A percentile compares a stretch with the other conserved stretches of the same genome.
Conservation (phyloP, 2,888 invertebrate species). For the Agriopis leucophaearia region DNA sequence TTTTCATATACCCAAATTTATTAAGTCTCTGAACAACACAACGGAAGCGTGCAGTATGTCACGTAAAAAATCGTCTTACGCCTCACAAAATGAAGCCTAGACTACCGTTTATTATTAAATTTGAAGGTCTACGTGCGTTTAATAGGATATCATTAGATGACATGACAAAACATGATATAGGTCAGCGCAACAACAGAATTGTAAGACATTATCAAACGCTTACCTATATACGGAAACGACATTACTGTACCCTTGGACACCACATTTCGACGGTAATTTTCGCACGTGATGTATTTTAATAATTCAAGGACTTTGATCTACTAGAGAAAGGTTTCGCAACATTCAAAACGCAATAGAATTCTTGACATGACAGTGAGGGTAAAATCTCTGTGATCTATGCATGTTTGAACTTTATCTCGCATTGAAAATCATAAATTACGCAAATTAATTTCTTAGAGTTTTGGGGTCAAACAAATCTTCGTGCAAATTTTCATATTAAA, state of each 20-base stretch:
- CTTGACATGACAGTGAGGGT: not conserved
- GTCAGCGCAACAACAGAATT: constrained; percentile 20
- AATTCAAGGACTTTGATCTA: constrained; percentile 11
- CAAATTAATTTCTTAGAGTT: too few relatives aligned
- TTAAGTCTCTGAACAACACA: too few relatives aligned
- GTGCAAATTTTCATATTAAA: not conserved
- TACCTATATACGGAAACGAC: constrained; percentile 43
- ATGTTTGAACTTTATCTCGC: too few relatives aligned
- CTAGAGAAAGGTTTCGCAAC: constrained; percentile 6
- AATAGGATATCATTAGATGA: constrained; percentile 33
- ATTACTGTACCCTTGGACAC: constrained; percentile 36
- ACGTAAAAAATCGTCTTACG: too few relatives aligned
- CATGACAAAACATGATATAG: constrained; percentile 32
- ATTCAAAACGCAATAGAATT: constrained; percentile 2
- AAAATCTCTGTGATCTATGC: not conserved
- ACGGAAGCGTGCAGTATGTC: constrained; percentile 10
- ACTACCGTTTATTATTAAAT: constrained; percentile 18
- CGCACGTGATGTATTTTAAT: not conserved
- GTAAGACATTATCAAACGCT: constrained; percentile 31
- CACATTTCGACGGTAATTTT: constrained; percentile 21
- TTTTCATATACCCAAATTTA: too few relatives aligned
- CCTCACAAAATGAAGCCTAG: too few relatives aligned
- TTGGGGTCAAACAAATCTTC: too few relatives aligned
- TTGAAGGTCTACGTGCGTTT: constrained; percentile 23
- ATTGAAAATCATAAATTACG: too few relatives aligned